Evolutionary conservation across 1,140 invertebrate genomes (phyloP).

Genomic region (Rhopalosiphum padi): DNA sequence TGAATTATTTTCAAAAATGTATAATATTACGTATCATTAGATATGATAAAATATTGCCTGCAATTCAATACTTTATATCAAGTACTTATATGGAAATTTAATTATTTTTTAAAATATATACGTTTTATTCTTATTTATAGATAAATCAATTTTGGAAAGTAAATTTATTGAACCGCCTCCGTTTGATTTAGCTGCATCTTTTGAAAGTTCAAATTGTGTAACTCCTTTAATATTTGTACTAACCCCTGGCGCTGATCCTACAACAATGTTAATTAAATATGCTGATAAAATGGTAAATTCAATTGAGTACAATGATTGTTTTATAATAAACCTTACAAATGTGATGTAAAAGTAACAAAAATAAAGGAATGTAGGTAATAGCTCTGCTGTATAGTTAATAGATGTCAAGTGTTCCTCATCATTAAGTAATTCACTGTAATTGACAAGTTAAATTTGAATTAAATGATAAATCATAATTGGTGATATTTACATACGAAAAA

Average conservation of each 20-base stretch:
- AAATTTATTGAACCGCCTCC: conserved; percentile 86
- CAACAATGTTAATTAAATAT: conserved; percentile 82
- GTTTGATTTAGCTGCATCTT: conserved; percentile 85
- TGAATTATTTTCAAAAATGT: conserved; percentile 78
- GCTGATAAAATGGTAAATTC: conserved; percentile 75
- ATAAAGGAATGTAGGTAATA: no score
- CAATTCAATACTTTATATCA: conserved; percentile 77
- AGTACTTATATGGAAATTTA: conserved; percentile 66
- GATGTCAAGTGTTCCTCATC: no score
- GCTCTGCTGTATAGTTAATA: no score
- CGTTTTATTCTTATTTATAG: conserved; percentile 53
- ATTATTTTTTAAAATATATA: background rate
- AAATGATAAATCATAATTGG: no score
- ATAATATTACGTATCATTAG: conserved; percentile 82
- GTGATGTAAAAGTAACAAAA: no score
- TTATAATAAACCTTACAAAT: background rate
- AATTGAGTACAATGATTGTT: background rate
- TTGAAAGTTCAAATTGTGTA: conserved; percentile 81
- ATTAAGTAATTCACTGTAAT: no score
- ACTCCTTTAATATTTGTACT: conserved; percentile 90
- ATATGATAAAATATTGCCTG: conserved; percentile 87
- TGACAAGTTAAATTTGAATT: no score
- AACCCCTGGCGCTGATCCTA: conserved; percentile 92
- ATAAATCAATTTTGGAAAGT: conserved; percentile 74
- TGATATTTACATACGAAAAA: no score